phyloP scores from a whole-genome alignment of 2,888 invertebrate species.

The Globia sparganii region DNA sequence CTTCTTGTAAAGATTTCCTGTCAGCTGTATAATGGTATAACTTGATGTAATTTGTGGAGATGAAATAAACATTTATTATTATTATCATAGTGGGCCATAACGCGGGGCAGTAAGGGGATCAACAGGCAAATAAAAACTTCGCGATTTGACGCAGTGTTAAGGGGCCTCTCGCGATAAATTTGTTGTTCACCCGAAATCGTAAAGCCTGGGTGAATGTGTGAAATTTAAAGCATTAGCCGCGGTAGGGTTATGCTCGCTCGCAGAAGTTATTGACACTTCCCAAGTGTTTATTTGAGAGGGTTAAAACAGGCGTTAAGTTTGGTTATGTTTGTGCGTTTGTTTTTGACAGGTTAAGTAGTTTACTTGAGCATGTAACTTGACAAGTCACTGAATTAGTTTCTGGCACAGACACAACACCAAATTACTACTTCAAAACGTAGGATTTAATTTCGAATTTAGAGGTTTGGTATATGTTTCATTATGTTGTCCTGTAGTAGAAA shows the following conservation, averaged over 20 bases:
- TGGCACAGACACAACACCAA: too few relatives aligned
- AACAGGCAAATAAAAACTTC: conserved; percentile 86
- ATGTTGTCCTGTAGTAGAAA: neutral
- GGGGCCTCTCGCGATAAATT: conserved; percentile 61
- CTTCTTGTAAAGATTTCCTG: too few relatives aligned
- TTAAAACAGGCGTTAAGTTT: conserved; percentile 24
- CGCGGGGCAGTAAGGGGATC: conserved; percentile 76
- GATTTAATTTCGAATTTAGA: neutral
- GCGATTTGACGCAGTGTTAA: conserved; percentile 68
- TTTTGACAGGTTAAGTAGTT: neutral
- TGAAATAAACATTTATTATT: too few relatives aligned
- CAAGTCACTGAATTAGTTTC: neutral
- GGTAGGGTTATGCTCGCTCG: conserved; percentile 38
- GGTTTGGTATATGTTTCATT: neutral
- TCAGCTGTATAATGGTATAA: too few relatives aligned
- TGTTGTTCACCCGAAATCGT: conserved; percentile 61
- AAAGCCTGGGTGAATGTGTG: conserved; percentile 57
- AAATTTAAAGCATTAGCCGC: conserved; percentile 50
- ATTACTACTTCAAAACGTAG: neutral
- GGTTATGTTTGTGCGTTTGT: neutral
- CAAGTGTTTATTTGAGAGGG: conserved; percentile 43
- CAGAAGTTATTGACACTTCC: conserved; percentile 51
- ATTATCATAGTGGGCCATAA: conserved; percentile 80
- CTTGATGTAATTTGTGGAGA: too few relatives aligned
- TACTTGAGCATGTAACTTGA: neutral